Conservation (phyloP, 1,140 invertebrate genomes). For the Cotesia typhae region DNA sequence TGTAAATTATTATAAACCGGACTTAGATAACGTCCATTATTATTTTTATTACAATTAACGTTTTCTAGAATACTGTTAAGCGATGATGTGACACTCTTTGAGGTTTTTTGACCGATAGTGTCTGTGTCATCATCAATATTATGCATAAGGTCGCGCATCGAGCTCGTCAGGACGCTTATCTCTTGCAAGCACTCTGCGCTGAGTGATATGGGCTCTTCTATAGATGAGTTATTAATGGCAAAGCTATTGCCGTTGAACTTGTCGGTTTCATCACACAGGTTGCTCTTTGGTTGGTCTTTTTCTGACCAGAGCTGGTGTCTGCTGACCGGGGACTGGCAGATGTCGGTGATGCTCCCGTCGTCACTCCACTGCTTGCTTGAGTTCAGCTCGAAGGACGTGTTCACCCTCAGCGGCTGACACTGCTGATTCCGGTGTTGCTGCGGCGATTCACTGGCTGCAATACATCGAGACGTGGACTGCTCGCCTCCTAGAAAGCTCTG, state of each 20-base stretch:
- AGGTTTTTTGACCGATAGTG: constrained; percentile 8
- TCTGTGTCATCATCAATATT: constrained; percentile 39
- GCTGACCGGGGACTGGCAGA: constrained; percentile 10
- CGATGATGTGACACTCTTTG: constrained; percentile 41
- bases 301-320: constrained; percentile 18
- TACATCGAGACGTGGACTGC: constrained; percentile 53
- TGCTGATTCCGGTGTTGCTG: constrained; percentile 64
- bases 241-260: constrained; percentile 38
- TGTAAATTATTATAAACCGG: constrained; percentile 33
- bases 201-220: constrained; percentile 39
- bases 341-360: constrained; percentile 20
- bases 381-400: constrained; percentile 57
- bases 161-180: constrained; percentile 43
- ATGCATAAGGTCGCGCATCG: constrained; percentile 48
- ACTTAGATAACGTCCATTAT: constrained; percentile 34
- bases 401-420: constrained; percentile 61
- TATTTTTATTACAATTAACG: constrained; percentile 36
- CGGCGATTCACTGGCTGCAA: constrained; percentile 54
- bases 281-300: neutral
- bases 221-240: neutral
- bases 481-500: constrained; percentile 66
- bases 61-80: constrained; percentile 49
- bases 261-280: constrained; percentile 43
- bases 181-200: constrained; percentile 48
- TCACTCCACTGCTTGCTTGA: constrained; percentile 46